Evolutionary conservation across 2,113 vertebrate genomes (phyloP).

Genomic region (Plectropomus leopardus): DNA sequence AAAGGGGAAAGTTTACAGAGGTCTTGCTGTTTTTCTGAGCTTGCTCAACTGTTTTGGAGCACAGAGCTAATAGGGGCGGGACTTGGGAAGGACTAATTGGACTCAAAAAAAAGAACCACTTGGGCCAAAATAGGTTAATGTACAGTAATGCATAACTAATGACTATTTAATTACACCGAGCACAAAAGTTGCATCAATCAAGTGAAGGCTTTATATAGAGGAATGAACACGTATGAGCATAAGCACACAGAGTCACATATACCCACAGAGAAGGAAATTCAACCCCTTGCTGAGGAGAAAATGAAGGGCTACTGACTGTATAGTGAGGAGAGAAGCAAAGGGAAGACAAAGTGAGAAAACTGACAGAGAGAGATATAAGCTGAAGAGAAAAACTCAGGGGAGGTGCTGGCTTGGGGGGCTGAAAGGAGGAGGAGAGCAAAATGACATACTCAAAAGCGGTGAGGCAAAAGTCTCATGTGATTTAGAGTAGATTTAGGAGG

Average conservation of each 20-base stretch:
- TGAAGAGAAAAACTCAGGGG: slow-evolving; percentile 41
- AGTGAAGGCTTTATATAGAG: background rate
- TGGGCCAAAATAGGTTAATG: background rate
- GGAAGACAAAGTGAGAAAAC: slow-evolving; percentile 40
- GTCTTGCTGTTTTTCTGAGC: too few species aligned
- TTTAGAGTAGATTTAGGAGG: slow-evolving; percentile 70
- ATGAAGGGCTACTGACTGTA: slow-evolving; percentile 20
- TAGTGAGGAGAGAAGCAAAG: slow-evolving; percentile 27
- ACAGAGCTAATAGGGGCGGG: too few species aligned
- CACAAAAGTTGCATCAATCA: background rate
- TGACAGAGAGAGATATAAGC: slow-evolving; percentile 46
- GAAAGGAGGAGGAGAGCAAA: slow-evolving; percentile 44
- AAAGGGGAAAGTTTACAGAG: too few species aligned
- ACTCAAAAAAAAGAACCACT: background rate
- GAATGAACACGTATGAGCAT: background rate
- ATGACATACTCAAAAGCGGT: slow-evolving; percentile 64
- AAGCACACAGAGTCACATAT: background rate
- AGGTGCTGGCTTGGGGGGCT: background rate
- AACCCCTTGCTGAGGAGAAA: slow-evolving; percentile 15
- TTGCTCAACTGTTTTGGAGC: too few species aligned
- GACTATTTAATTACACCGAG: background rate
- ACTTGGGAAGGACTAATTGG: too few species aligned
- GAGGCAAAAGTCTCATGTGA: slow-evolving; percentile 68
- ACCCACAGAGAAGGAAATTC: background rate
- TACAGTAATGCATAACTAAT: background rate